Conservation (phyloP, 2,888 invertebrate species). For the Opisthograptis luteolata region DNA sequence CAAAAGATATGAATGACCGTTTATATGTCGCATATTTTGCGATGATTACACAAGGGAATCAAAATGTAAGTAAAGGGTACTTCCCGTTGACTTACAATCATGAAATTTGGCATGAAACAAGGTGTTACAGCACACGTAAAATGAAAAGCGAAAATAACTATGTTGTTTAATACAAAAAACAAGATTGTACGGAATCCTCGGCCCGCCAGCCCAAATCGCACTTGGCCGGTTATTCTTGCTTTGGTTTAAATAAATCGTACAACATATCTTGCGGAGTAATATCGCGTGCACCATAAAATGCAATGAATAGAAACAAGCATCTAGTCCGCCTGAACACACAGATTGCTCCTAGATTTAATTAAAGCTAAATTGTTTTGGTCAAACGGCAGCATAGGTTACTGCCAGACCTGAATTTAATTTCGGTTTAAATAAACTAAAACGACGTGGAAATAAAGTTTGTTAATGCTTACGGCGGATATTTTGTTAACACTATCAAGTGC, state of each 20-base stretch:
- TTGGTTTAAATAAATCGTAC: background rate
- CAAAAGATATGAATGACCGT: no score
- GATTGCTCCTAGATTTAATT: constrained; percentile 35
- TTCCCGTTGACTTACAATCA: no score
- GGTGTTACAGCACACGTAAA: no score
- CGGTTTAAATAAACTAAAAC: constrained; percentile 15
- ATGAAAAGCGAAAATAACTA: no score
- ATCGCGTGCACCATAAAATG: background rate
- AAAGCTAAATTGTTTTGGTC: constrained; percentile 34
- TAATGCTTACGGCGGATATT: background rate
- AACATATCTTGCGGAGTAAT: background rate
- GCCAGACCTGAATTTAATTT: constrained; percentile 31
- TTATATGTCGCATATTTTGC: no score
- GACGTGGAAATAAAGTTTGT: constrained; percentile 11
- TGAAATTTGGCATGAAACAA: no score
- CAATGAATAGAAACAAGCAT: constrained; percentile 9
- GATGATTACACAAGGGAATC: no score
- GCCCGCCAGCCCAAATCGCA: no score
- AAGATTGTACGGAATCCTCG: no score
- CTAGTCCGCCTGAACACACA: constrained; percentile 31
- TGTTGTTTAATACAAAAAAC: no score
- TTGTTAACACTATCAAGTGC: background rate
- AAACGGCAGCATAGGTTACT: constrained; percentile 30
- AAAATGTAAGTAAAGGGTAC: no score
- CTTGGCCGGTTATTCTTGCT: background rate